Evolutionary conservation across 2,888 invertebrate genomes (phyloP), one percentile per base, ranked within the genome.

Genomic region (Meta bourneti): DNA sequence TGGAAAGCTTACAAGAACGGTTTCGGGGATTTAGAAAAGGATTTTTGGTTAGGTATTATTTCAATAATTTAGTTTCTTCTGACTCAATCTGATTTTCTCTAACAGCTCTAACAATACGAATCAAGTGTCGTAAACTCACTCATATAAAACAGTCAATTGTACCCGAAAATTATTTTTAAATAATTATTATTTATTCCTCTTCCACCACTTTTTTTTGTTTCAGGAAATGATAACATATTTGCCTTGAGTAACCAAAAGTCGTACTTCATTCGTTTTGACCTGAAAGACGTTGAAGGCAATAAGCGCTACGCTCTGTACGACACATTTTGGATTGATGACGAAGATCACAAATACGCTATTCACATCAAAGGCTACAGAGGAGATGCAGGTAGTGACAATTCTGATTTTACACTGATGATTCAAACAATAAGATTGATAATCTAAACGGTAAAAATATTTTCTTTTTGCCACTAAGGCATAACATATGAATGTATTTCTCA

Each of bases 1-100:
- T 98, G 98, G 98, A 96, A 97, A 90, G 98, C 98, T 94, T 98
- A 98, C 95, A 98, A 98, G 95, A 98, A 98, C 94, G 98, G 98
- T 0, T 98, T 98, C 94, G 98, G 98, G 1, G 98, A 98, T 95
- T 97, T 98, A 0, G 97, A 96, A 93, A 97, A 97, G 94, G 98
- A 98, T 95, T 98, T 98, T 95, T 98, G 98, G 98, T 77, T 77
- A 77, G 77, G 77, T 77, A 77, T 9, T 96, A 98, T 48, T 98
- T 94, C 0, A 94, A 97, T 9, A 7, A 16, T 82, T 16, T 72
- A n/a, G 16, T 19, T 71, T 72, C 13, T 16, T 84, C 11, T 84
- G 1, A 7, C 19, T 74, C 70, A 49, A 34, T 1, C 1, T n/a
- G 34, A 34, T n/a, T n/a, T n/a, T n/a, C n/a, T n/a, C n/a, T n/a